phyloP scores from a whole-genome alignment of 2,888 invertebrate genomes.

The Ochlodes sylvanus region DNA sequence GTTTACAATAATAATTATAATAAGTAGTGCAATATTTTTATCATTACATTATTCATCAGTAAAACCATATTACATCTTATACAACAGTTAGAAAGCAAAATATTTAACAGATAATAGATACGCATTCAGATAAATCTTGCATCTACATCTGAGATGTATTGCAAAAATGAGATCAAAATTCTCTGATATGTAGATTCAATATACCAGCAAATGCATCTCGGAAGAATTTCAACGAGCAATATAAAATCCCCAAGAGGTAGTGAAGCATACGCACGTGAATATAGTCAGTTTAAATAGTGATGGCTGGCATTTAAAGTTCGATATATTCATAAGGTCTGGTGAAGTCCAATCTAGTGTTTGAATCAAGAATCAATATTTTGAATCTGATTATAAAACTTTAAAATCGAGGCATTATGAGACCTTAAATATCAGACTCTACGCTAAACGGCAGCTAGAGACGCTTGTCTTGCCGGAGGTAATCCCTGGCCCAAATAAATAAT shows the following conservation, averaged over 20 bases:
- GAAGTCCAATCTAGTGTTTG: neutral
- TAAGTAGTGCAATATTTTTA: too few relatives aligned
- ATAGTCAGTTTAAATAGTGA: slow-evolving; percentile 7
- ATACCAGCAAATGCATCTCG: slow-evolving; percentile 1
- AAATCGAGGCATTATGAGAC: too few relatives aligned
- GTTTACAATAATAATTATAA: too few relatives aligned
- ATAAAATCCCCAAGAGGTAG: slow-evolving; percentile 7
- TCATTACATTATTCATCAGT: too few relatives aligned
- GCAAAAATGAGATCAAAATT: slow-evolving; percentile 2
- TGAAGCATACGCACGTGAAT: slow-evolving; percentile 5
- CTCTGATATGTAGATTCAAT: neutral
- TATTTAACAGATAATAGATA: neutral
- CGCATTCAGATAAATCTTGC: neutral
- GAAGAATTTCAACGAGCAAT: slow-evolving; percentile 2
- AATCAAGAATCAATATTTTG: too few relatives aligned
- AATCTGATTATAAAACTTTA: too few relatives aligned
- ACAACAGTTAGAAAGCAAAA: too few relatives aligned
- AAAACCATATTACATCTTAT: too few relatives aligned
- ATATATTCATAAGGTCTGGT: neutral
- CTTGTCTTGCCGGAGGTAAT: too few relatives aligned
- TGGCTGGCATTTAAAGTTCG: neutral
- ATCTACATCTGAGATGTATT: neutral
- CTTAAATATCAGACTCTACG: too few relatives aligned
- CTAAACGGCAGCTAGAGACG: too few relatives aligned
- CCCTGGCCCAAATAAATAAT: too few relatives aligned